Evolutionary conservation across 2,888 invertebrate species (phyloP).

Genomic region (Tuta absoluta): DNA sequence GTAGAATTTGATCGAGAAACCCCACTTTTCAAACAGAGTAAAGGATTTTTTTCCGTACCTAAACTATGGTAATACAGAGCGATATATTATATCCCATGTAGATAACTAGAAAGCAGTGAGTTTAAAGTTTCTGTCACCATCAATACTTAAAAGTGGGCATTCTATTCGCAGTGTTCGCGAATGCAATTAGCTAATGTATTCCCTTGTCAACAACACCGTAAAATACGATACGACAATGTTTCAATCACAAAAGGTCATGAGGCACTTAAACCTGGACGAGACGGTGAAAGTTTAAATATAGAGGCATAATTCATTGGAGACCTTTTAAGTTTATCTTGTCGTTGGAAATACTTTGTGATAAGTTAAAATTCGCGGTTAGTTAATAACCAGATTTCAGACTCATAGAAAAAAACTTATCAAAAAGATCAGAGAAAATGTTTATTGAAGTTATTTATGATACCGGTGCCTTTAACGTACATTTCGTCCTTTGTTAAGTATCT

Average conservation of each 20-base stretch:
- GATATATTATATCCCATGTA: background rate
- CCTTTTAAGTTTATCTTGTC: background rate
- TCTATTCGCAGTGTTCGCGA: background rate
- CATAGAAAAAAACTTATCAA: too few species aligned
- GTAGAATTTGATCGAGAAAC: too few species aligned
- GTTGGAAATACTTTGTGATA: background rate
- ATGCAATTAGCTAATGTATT: conserved; percentile 19
- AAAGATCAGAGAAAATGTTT: too few species aligned
- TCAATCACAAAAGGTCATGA: conserved; percentile 15
- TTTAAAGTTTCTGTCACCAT: conserved; percentile 20
- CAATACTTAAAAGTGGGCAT: background rate
- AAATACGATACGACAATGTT: conserved; percentile 20
- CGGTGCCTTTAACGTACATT: too few species aligned
- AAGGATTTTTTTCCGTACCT: too few species aligned
- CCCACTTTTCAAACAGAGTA: too few species aligned
- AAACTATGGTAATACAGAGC: too few species aligned
- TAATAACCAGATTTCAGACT: too few species aligned
- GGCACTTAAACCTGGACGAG: conserved; percentile 1
- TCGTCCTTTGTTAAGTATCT: too few species aligned
- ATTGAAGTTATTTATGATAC: too few species aligned
- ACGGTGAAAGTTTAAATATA: conserved; percentile 3
- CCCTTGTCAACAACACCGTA: conserved; percentile 25
- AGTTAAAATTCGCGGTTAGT: too few species aligned
- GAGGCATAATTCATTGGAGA: background rate
- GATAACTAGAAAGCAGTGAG: background rate